Conservation (phyloP, 2,113 vertebrate genomes). For the Hucho hucho region DNA sequence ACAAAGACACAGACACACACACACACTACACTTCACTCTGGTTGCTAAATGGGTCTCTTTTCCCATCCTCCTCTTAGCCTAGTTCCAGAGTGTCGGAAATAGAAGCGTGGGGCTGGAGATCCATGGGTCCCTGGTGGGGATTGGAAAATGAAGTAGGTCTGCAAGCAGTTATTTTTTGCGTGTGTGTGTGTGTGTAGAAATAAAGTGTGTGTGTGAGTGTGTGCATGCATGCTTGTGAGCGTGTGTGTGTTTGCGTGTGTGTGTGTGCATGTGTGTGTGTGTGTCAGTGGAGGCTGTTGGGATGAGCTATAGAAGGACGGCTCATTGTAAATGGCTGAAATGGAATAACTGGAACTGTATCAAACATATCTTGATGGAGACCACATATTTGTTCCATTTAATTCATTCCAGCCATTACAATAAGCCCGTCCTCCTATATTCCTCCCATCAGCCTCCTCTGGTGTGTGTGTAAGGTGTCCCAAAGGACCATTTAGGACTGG, state of each 20-base stretch:
- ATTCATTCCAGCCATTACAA: too few relatives aligned
- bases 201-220: not conserved
- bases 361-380: too few relatives aligned
- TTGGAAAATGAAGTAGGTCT: conserved; percentile 60
- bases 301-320: too few relatives aligned
- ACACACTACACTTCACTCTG: too few relatives aligned
- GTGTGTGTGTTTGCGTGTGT: not conserved
- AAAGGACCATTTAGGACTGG: not conserved
- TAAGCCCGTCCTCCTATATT: too few relatives aligned
- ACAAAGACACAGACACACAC: too few relatives aligned
- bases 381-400: too few relatives aligned
- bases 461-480: not conserved
- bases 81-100: conserved; percentile 72
- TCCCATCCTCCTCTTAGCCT: conserved; percentile 64
- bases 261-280: not conserved
- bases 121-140: conserved; percentile 55
- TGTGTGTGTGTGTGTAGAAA: conserved; percentile 9
- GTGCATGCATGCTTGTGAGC: not conserved
- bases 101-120: conserved; percentile 59
- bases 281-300: not conserved
- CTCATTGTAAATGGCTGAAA: too few relatives aligned
- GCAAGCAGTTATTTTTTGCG: conserved; percentile 16
- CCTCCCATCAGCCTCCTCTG: too few relatives aligned
- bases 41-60: conserved; percentile 50
- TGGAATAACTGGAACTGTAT: too few relatives aligned